Evolutionary conservation across 2,888 invertebrate genomes (phyloP).

Genomic region (Spodoptera picta): DNA sequence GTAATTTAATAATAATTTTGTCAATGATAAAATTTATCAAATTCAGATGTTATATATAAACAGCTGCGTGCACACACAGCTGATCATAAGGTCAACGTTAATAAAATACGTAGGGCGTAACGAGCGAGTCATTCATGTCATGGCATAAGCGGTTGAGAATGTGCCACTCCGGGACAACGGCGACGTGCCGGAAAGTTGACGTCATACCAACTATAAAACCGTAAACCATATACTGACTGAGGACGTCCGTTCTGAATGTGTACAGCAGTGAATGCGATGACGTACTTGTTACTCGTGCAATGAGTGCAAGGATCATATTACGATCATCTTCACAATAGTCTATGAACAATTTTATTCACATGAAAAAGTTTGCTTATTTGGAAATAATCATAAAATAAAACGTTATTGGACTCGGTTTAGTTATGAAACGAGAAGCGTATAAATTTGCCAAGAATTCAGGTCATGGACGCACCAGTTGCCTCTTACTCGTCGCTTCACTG

Average conservation of each 20-base stretch:
- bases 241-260: conserved; percentile 78
- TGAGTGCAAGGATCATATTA: conserved; percentile 61
- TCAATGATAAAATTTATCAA: neutral
- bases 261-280: conserved; percentile 69
- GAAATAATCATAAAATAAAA: conserved; percentile 64
- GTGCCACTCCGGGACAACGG: conserved; percentile 61
- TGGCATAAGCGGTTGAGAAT: conserved; percentile 72
- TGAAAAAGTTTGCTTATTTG: conserved; percentile 31
- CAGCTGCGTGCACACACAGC: conserved; percentile 62
- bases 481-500: conserved; percentile 83
- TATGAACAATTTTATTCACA: conserved; percentile 11
- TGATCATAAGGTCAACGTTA: conserved; percentile 73
- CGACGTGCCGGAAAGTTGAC: conserved; percentile 77
- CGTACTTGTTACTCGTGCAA: conserved; percentile 62
- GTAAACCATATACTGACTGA: conserved; percentile 75
- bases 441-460: conserved; percentile 80
- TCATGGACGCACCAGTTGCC: conserved; percentile 81
- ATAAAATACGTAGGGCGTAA: conserved; percentile 67
- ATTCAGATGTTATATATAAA: conserved; percentile 37
- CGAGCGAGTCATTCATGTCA: conserved; percentile 73
- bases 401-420: conserved; percentile 66
- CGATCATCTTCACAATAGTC: conserved; percentile 29
- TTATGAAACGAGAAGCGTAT: conserved; percentile 77
- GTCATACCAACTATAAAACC: conserved; percentile 76
- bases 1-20: conserved; percentile 9